Base-by-base conservation (phyloP, 2,113 vertebrate genomes). In the Acanthochromis polyacanthus region DNA sequence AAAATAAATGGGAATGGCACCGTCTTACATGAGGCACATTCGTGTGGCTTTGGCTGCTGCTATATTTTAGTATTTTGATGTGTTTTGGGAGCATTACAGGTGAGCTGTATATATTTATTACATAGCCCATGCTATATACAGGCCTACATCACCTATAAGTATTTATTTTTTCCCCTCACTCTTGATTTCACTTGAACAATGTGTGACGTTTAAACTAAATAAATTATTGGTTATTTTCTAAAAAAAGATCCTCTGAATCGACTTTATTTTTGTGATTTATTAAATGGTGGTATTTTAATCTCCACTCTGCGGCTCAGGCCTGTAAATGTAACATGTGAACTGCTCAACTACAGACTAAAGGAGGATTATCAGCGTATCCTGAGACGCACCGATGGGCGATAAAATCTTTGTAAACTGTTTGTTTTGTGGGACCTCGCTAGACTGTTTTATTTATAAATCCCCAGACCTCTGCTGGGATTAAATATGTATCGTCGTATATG, bases 381-480 rank as follows among this genome's bases (percentile, higher is more conserved):
- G 20, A 60, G 9, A 32, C 10, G 52, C 45, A 76, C 38, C 7
- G 20, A 56, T 14, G 45, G 60, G 52, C 53, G 74, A 71, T 66
- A 45, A 64, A 80, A 83, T 40, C 36, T 52, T 81, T 68, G 70
- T 83, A 79, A 80, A 81, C 68, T 53, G 53, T 83, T 71, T 75
- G 64, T 84, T 86, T 91, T 48, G 57, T 71, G 63, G 75, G 45
- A 78, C 73, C 57, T 46, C 55, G 36, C 0, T 14, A 46, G 50
- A 36, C 25, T 86, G 92, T 94, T 94, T 95, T 95, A 95, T 96
- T 95, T 89, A 93, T 86, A 43, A 94, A 87, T 90, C 80, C 68
- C 93, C 83, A 82, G 89, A 92, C 88, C 86, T 89, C 90, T 75
- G 78, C 84, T 81, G 89, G 82, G 75, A 95, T 96, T 95, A 97